These are phyloP conservation scores for Onychomys torridus DNA, from an alignment of 2,797 vertebrate species.

Conservation along the genomic window DNA sequence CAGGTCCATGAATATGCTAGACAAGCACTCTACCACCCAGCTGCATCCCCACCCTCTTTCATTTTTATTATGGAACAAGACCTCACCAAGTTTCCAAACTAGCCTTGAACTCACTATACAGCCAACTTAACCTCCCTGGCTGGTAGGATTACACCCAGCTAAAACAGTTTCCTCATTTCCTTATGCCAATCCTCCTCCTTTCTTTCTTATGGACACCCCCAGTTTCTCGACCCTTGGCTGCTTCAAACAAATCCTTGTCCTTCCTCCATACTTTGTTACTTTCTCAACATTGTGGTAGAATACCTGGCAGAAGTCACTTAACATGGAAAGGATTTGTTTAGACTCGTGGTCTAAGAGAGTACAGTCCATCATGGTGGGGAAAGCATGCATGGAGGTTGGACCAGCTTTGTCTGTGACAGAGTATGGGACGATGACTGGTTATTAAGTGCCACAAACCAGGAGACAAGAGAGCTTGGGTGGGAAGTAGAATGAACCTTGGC, in stretches of 20 bases:
- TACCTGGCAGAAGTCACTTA: not conserved
- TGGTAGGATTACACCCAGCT: not conserved
- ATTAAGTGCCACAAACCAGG: not conserved
- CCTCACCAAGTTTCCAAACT: not conserved
- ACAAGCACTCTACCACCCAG: not conserved
- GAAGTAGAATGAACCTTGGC: not conserved
- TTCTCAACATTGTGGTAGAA: not conserved
- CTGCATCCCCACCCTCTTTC: not conserved
- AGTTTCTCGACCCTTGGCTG: not conserved
- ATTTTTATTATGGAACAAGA: not conserved
- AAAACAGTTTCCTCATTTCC: not conserved
- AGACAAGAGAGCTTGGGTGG: not conserved
- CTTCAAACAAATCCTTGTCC: not conserved
- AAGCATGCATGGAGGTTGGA: not conserved
- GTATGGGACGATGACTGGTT: no score
- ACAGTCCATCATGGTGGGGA: not conserved
- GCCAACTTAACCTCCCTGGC: not conserved
- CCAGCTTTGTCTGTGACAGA: not conserved
- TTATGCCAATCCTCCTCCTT: not conserved
- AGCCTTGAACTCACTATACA: not conserved
- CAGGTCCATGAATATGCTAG: not conserved
- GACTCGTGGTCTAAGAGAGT: rapidly evolving
- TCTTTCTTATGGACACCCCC: not conserved
- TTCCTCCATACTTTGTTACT: not conserved
- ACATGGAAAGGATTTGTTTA: not conserved